Base-by-base conservation (phyloP, 2,888 invertebrate genomes). In the Anthophora plumipes region DNA sequence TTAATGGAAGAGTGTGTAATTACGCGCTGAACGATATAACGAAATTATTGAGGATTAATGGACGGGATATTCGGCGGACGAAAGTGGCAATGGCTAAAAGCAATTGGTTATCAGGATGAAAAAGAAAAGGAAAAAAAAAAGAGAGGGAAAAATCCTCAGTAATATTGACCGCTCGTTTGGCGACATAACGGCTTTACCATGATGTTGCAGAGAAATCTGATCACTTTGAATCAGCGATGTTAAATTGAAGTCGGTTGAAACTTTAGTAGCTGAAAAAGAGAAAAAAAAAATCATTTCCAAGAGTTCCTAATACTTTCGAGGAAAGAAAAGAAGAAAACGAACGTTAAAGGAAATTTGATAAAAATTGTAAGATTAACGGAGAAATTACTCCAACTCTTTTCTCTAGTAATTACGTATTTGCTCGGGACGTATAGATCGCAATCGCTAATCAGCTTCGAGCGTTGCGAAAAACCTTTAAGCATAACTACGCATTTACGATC, bases 21-120 rank as follows among this genome's bases (percentile, higher is more conserved):
- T 60, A 52, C 12, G 39, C 11, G 39, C 17, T 52, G 17, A 37
- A 39, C 17, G 50, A 31, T 31, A 17, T 59, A 46, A 69, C 37
- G 46, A 22, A 59, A 46, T 69, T 20, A 59, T 50, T 68, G 8
- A n/a, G 37, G 14, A n/a, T 46, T 68, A 67, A 67, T 67, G 52
- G 52, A 67, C 14, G 17, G 20, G 20, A 70, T 17, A 12, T 41
- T 52, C 39, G 17, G 37, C 14, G 66, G 17, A 54, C 22, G 37
- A 39, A 66, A 66, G 50, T 41, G 52, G 17, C 2, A 39, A 39
- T 12, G 39, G 17, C 52, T 67, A 67, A 41, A 25, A 39, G 39
- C 66, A 4, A 67, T 54, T 41, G 22, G 0, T 12, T 22, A 14
- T 12, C 41, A 11, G 31, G 4, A 31, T 31, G 31, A 31, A 31